These are phyloP conservation scores for Cryptops parisi DNA, from an alignment of 2,888 invertebrate genomes.

Conservation along the genomic window DNA sequence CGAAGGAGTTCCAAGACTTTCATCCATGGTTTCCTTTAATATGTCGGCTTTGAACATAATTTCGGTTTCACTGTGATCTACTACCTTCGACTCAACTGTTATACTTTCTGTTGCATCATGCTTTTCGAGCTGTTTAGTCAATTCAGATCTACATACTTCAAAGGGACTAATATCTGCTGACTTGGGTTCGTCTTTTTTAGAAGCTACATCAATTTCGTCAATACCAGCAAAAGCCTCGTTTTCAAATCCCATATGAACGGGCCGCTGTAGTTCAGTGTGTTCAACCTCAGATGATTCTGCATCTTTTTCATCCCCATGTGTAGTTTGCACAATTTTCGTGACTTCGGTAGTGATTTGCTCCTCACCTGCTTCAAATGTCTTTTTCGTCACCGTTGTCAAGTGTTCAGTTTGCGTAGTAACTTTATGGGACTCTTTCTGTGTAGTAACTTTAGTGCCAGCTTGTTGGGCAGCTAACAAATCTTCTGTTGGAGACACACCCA, in stretches of 20 bases:
- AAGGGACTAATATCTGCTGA: slow-evolving; percentile 19
- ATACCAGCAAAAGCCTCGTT: slow-evolving; percentile 32
- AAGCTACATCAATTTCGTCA: slow-evolving; percentile 22
- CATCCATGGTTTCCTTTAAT: slow-evolving; percentile 20
- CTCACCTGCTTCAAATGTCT: too few species aligned
- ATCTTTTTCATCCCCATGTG: background rate
- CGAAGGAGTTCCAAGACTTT: slow-evolving; percentile 20
- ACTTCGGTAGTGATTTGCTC: too few species aligned
- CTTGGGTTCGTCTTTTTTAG: slow-evolving; percentile 6
- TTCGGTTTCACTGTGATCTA: background rate
- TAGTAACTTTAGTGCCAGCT: too few species aligned
- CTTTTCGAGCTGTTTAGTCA: slow-evolving; percentile 1
- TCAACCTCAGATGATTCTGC: background rate
- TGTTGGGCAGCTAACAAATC: background rate
- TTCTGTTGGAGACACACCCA: slow-evolving; percentile 29
- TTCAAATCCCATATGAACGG: slow-evolving; percentile 33
- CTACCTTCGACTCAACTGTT: background rate
- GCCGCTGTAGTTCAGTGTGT: too few species aligned
- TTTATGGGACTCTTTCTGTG: background rate
- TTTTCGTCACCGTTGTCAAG: too few species aligned
- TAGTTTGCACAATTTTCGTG: too few species aligned
- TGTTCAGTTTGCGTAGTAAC: background rate
- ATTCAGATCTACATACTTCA: slow-evolving; percentile 18
- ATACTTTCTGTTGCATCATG: background rate
- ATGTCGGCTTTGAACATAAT: slow-evolving; percentile 17